phyloP scores from a whole-genome alignment of 1,140 invertebrate genomes.

The Elysia chlorotica region DNA sequence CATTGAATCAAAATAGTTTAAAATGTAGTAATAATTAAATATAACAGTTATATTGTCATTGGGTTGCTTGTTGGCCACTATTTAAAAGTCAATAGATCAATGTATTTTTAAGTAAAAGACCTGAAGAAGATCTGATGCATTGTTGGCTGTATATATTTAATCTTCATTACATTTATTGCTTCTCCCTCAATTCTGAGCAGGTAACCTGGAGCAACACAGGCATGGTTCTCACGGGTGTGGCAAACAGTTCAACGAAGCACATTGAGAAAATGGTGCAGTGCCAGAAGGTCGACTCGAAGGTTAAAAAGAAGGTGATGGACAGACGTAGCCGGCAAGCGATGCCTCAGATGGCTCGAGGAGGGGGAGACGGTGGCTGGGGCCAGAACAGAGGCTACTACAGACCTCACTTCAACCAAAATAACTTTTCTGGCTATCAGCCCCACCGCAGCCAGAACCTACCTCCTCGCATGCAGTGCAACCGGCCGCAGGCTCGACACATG shows the following conservation, averaged over 20 bases:
- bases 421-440: too few relatives aligned
- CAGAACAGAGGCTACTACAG: slow-evolving; percentile 3
- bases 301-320: slow-evolving; percentile 26
- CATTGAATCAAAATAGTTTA: not conserved
- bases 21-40: not conserved
- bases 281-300: slow-evolving; percentile 42
- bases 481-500: not conserved
- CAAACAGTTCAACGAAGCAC: slow-evolving; percentile 44
- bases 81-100: not conserved
- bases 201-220: slow-evolving; percentile 31
- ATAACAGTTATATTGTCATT: not conserved
- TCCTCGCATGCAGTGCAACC: not conserved
- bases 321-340: not conserved
- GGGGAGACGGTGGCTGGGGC: slow-evolving; percentile 22
- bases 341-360: not conserved
- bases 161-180: not conserved
- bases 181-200: not conserved
- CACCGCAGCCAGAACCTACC: too few relatives aligned
- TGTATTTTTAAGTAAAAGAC: not conserved
- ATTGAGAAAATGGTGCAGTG: slow-evolving; percentile 47
- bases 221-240: slow-evolving; percentile 37
- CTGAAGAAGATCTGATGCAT: not conserved
- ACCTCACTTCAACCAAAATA: too few relatives aligned
- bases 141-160: not conserved
- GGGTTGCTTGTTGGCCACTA: not conserved